Base-by-base conservation (phyloP, 2,797 vertebrate genomes). In the Carduelis carduelis region DNA sequence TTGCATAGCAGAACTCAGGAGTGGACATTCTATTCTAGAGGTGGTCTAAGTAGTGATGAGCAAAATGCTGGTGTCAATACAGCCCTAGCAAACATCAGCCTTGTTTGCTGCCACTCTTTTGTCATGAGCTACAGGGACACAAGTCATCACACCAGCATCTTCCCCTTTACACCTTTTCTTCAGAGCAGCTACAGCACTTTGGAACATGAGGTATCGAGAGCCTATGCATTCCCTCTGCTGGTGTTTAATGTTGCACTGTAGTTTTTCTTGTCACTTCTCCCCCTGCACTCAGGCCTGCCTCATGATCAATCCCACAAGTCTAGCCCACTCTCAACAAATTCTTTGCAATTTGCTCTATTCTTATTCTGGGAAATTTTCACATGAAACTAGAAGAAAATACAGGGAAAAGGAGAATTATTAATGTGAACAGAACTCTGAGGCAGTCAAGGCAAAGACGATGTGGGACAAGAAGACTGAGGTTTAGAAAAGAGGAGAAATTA, bases 361-460 rank as follows among this genome's bases (percentile, higher is more conserved):
- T 26, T 13, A 21, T 72, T 65, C 70, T 82, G 39, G 11, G 39
- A 79, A 59, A n/a, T 61, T 87, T 68, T 60, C 27, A 9, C 43
- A 12, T 72, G 53, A 76, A 84, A n/a, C 32, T 46, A 43, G 46
- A 72, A 82, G 61, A 87, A 77, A 37, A 63, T 57, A 82, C 1
- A 59, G 23, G n/a, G 30, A 23, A 78, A 75, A 88, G 8, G 27
- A 80, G 32, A 68, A 53, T 57, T 85, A 41, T 49, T 83, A 19
- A 76, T 2, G 3, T 57, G 39, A 85, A 53, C 37, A 83, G 70
- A 79, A 71, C 12, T 28, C 26, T 34, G 44, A 91, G 32, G 49
- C 14, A 63, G 43, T 75, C 2, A 0, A 2, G 37, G 41, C 8
- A 39, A 34, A 66, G 44, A 83, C 2, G 3, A 26, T 1, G 0